These are phyloP conservation scores for Scomber scombrus DNA, from an alignment of 2,113 vertebrate species.

Conservation along the genomic window DNA sequence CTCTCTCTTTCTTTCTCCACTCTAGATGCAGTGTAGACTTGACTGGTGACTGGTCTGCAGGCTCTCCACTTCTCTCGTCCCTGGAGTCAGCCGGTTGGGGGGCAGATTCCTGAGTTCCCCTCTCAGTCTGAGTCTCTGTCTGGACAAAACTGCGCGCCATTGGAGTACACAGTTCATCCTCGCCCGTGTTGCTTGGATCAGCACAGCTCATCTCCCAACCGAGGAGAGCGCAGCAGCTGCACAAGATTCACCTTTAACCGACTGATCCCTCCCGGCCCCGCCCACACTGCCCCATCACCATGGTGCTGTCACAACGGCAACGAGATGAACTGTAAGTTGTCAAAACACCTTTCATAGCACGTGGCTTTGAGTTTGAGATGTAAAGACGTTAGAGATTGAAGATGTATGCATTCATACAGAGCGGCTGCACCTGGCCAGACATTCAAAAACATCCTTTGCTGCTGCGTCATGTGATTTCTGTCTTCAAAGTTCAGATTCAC, in stretches of 20 bases:
- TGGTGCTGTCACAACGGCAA: constrained; percentile 99
- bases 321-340: constrained; percentile 98
- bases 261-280: constrained; percentile 70
- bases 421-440: not conserved
- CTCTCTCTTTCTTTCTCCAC: constrained; percentile 68
- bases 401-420: not conserved
- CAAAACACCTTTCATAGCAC: not conserved
- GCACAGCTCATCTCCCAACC: constrained; percentile 83
- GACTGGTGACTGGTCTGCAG: constrained; percentile 89
- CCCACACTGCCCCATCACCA: constrained; percentile 85
- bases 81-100: constrained; percentile 76
- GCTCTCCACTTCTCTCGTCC: constrained; percentile 82
- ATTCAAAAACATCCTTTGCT: too few species aligned
- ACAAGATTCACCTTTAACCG: constrained; percentile 70
- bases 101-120: constrained; percentile 78
- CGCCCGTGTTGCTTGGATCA: constrained; percentile 63
- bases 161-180: constrained; percentile 60
- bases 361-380: not conserved
- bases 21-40: constrained; percentile 93
- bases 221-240: constrained; percentile 86
- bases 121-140: constrained; percentile 75
- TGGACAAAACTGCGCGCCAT: constrained; percentile 48
- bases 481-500: not conserved
- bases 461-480: constrained; percentile 9
- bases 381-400: not conserved